Percentiles rank a stretch among this genome's conserved stretches.
Conservation (phyloP, 2,888 invertebrate genomes). For the Cephonodes hylas region DNA sequence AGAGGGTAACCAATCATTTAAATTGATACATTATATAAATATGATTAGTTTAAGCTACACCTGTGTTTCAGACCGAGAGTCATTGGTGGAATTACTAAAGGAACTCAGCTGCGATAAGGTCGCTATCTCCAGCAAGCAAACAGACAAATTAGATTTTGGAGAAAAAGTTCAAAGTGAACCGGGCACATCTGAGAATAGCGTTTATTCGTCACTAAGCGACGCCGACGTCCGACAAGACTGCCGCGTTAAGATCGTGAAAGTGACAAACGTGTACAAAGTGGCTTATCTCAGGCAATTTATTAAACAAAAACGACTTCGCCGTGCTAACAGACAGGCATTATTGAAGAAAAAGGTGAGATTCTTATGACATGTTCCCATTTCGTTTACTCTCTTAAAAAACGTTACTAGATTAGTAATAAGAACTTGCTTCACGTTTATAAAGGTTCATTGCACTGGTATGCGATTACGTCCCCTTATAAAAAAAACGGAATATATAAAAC, state of each 20-base stretch:
- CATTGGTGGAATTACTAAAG: constrained; percentile 55
- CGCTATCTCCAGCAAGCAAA: constrained; percentile 32
- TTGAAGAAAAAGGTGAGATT: constrained; percentile 62
- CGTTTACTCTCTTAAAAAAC: no score
- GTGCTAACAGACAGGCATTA: constrained; percentile 56
- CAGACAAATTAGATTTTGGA: constrained; percentile 41
- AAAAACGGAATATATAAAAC: background rate
- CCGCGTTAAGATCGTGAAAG: constrained; percentile 66
- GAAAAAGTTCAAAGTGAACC: constrained; percentile 38
- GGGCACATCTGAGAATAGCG: constrained; percentile 41
- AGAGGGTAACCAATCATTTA: constrained; percentile 40
- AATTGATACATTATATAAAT: background rate
- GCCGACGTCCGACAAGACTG: constrained; percentile 52
- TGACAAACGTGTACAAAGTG: constrained; percentile 71
- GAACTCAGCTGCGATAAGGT: constrained; percentile 49
- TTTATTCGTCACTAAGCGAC: constrained; percentile 55
- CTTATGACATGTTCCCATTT: background rate
- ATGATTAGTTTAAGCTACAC: background rate
- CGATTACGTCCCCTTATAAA: background rate
- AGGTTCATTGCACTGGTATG: no score
- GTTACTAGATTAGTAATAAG: no score
- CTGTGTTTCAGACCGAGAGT: constrained; percentile 51
- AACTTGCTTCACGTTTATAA: no score
- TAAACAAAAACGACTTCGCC: constrained; percentile 62
- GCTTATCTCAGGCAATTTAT: constrained; percentile 68